phyloP scores from a whole-genome alignment of 2,797 vertebrate species.

The Anabas testudineus region DNA sequence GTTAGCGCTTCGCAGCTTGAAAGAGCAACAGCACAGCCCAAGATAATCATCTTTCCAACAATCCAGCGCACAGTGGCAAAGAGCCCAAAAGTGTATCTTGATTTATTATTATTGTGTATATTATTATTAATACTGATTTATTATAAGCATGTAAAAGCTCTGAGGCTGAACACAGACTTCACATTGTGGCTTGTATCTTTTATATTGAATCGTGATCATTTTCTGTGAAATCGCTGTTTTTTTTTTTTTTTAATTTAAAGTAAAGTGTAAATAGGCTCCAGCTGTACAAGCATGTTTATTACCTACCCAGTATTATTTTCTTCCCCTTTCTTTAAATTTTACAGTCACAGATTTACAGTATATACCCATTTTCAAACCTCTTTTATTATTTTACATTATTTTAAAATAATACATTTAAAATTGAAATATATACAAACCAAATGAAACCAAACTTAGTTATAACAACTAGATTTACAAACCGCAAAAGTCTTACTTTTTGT shows the following conservation, averaged over 20 bases:
- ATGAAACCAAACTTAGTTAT: conserved; percentile 1
- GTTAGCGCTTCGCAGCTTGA: conserved; percentile 25
- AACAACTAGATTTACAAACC: neutral
- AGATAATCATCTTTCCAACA: conserved; percentile 28
- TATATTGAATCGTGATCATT: neutral
- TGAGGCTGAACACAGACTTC: neutral
- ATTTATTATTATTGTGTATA: too few relatives aligned
- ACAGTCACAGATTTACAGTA: conserved; percentile 1
- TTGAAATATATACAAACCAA: neutral
- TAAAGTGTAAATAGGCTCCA: neutral
- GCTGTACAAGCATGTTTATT: conserved; percentile 2
- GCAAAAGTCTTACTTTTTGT: neutral
- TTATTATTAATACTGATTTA: too few relatives aligned
- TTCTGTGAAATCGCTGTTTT: neutral
- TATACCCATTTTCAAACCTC: neutral
- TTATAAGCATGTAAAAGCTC: neutral
- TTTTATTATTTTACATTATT: conserved; percentile 6
- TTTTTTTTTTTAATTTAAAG: conserved; percentile 5
- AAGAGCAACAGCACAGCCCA: conserved; percentile 24
- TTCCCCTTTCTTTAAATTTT: neutral
- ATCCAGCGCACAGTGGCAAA: conserved; percentile 24
- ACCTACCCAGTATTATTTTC: conserved; percentile 6
- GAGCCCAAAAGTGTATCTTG: neutral
- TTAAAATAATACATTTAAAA: conserved; percentile 12
- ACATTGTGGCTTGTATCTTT: neutral